Conservation (phyloP, 2,888 invertebrate species). For the Ernsta delagoae region DNA sequence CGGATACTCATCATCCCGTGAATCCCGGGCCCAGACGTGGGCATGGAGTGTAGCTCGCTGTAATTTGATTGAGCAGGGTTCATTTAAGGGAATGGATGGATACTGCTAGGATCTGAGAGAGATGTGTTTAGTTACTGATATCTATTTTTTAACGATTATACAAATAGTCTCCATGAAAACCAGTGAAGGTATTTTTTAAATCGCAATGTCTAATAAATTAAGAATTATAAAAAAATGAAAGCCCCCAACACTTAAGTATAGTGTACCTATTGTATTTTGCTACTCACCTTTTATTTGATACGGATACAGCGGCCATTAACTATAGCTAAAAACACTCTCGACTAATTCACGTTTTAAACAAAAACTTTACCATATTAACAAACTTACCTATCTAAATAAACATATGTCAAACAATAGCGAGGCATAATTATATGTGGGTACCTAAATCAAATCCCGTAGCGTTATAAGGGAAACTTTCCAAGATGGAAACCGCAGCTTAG, state of each 20-base stretch:
- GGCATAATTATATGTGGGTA: conserved; percentile 1
- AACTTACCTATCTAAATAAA: too few species aligned
- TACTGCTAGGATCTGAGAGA: not conserved
- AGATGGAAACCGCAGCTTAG: conserved; percentile 61
- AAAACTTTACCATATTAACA: too few species aligned
- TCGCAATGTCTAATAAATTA: too few species aligned
- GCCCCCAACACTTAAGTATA: too few species aligned
- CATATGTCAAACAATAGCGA: not conserved
- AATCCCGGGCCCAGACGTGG: conserved; percentile 53
- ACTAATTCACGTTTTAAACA: too few species aligned
- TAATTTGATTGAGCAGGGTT: conserved; percentile 26
- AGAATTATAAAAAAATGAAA: too few species aligned
- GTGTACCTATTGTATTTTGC: too few species aligned
- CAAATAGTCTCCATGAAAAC: too few species aligned
- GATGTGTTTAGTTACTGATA: not conserved
- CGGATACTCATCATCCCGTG: conserved; percentile 63
- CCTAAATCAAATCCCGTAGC: not conserved
- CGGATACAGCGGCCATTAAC: too few species aligned
- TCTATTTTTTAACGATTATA: not conserved
- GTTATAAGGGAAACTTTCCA: conserved; percentile 41
- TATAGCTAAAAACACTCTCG: too few species aligned
- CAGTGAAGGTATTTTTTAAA: too few species aligned
- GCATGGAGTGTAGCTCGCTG: conserved; percentile 44
- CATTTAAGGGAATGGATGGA: conserved; percentile 40
- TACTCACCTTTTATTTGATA: too few species aligned